phyloP scores from a whole-genome alignment of 2,888 invertebrate genomes.

The Stenichneumon culpator region DNA sequence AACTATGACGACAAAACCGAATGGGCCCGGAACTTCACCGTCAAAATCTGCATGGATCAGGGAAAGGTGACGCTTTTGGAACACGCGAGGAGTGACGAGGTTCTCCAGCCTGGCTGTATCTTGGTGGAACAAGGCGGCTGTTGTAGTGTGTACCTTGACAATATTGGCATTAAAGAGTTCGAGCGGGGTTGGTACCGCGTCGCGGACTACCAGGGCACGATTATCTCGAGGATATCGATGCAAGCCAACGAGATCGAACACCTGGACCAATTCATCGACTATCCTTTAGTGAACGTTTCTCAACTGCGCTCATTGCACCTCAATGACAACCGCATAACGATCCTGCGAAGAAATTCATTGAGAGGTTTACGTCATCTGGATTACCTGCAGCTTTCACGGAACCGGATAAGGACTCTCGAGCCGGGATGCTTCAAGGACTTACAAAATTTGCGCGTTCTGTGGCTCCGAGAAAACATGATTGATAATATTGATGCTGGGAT shows the following conservation, averaged over 20 bases:
- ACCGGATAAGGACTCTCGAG: conserved; percentile 57
- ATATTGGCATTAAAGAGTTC: conserved; percentile 25
- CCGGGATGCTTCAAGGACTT: conserved; percentile 13
- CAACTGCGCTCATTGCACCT: neutral
- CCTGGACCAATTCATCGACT: conserved; percentile 55
- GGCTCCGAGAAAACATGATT: conserved; percentile 74
- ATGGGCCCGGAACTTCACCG: neutral
- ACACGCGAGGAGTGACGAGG: conserved; percentile 29
- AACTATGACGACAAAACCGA: conserved; percentile 1
- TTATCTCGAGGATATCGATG: conserved; percentile 68
- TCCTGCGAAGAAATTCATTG: neutral
- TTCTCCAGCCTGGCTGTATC: conserved; percentile 63
- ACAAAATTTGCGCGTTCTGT: conserved; percentile 77
- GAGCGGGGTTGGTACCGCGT: conserved; percentile 74
- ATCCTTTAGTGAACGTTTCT: no score
- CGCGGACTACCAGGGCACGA: conserved; percentile 17
- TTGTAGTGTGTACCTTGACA: conserved; percentile 35
- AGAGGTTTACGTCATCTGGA: conserved; percentile 59
- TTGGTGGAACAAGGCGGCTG: conserved; percentile 63
- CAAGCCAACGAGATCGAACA: conserved; percentile 71
- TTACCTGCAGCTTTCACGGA: conserved; percentile 64
- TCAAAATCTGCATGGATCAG: conserved; percentile 70
- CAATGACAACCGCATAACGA: conserved; percentile 7
- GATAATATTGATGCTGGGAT: neutral
- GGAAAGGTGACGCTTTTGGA: conserved; percentile 64